Evolutionary conservation across 2,797 vertebrate genomes (phyloP), one percentile per base, ranked within the genome.

Genomic region (Orestias chungarensis): DNA sequence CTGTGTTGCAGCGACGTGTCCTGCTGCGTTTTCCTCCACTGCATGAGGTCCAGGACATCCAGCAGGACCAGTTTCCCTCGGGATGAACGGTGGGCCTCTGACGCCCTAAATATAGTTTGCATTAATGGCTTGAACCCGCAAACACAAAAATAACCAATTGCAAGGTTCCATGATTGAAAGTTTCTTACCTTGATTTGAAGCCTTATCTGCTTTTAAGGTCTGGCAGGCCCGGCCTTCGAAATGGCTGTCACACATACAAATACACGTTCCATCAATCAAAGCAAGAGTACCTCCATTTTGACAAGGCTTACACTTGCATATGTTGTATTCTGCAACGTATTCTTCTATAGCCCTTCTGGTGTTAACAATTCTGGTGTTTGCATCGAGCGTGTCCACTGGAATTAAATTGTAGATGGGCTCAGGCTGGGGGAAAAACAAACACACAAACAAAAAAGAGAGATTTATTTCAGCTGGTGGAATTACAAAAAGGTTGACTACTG

Each of bases 261-360:
- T 18, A 12, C 97, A 99, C 5, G 86, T 74, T 18, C 97, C 97
- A 0, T 98, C 95, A 47, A 98, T 5, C 49, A 96, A 90, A 12
- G 94, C 27, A 1, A 92, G 80, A 0, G 95, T 96, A 3, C 94
- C 97, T 59, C 96, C 97, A 7, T 99, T 97, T 4, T 92, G 91
- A 74, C 96, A 98, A 0, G 95, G 95, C n/a, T 88, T 80, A 69
- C 96, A 99, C 89, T 97, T 99, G 80, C 92, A 96, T 42, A 87
- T 52, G 20, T 70, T 97, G 68, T 96, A 96, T 85, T 99, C 96
- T 0, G 90, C 87, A 23, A 95, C 42, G 18, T 98, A 98, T 6
- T 97, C 96, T 3, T 83, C 71, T 25, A 92, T 83, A 49, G 95
- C 96, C 82, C 29, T 90, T 86, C 93, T 94, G 73, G 98, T 71